Percentiles rank a stretch among this genome's conserved stretches.
These are phyloP conservation scores for Prunella strophiata DNA, from an alignment of 2,797 vertebrate species.

Conservation along the genomic window DNA sequence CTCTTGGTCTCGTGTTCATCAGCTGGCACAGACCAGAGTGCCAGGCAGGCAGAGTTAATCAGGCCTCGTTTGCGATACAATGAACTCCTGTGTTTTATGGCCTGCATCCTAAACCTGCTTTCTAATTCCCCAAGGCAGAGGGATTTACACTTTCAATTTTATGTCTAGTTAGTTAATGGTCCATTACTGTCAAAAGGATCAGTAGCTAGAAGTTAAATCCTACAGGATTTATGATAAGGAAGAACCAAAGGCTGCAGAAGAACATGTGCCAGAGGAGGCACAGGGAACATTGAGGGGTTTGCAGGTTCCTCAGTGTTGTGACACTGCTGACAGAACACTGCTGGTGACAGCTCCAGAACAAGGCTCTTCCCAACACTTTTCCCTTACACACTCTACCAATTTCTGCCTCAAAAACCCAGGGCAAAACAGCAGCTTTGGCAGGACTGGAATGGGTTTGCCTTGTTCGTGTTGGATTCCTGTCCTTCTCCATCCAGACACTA, in stretches of 20 bases:
- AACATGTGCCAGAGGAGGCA: background rate
- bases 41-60: conserved; percentile 30
- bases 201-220: conserved; percentile 60
- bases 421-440: background rate
- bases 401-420: background rate
- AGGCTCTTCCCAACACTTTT: background rate
- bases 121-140: conserved; percentile 46
- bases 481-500: background rate
- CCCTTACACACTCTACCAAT: background rate
- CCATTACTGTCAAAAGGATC: conserved; percentile 73
- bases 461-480: background rate
- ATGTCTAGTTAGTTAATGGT: conserved; percentile 69
- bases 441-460: background rate
- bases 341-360: background rate
- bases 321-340: background rate
- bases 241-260: background rate
- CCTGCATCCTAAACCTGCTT: conserved; percentile 65
- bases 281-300: background rate
- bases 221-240: conserved; percentile 49
- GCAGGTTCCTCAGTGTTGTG: background rate
- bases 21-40: background rate
- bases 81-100: conserved; percentile 48
- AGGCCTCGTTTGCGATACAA: background rate
- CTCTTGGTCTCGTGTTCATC: background rate
- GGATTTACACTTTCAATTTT: conserved; percentile 70